Conservation (phyloP, 2,888 invertebrate genomes). For the Drosophila formosana region DNA sequence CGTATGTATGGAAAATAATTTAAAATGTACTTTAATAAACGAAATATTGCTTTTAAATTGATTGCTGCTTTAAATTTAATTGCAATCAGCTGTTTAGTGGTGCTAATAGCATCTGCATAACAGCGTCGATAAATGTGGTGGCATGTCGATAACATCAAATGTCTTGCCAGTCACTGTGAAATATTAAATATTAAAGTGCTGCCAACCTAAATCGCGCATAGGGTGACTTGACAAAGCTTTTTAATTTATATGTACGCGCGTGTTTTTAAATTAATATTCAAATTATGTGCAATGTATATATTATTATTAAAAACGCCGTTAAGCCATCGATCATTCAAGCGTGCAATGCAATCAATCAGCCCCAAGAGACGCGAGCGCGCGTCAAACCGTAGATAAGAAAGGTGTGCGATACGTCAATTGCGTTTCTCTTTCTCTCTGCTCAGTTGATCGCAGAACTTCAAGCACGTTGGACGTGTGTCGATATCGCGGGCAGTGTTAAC, state of each 20-base stretch:
- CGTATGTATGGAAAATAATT: not conserved
- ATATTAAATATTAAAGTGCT: not conserved
- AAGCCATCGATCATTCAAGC: constrained; percentile 12
- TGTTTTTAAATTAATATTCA: constrained; percentile 7
- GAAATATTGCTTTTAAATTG: not conserved
- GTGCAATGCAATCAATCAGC: constrained; percentile 31
- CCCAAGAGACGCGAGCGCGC: constrained; percentile 4
- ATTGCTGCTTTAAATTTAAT: not conserved
- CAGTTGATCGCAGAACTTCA: constrained; percentile 64
- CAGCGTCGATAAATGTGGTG: constrained; percentile 4
- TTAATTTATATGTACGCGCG: constrained; percentile 15
- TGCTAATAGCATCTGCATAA: not conserved
- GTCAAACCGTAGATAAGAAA: constrained; percentile 49
- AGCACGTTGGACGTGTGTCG: constrained; percentile 50
- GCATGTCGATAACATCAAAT: not conserved
- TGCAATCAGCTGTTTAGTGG: constrained; percentile 14
- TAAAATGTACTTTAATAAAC: not conserved
- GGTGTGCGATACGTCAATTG: constrained; percentile 42
- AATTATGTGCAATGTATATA: not conserved
- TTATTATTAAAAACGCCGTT: not conserved
- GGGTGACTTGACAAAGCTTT: not conserved
- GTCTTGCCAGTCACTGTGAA: constrained; percentile 14
- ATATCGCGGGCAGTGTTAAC: constrained; percentile 22
- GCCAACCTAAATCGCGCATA: not conserved
- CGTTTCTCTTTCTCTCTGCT: constrained; percentile 23